Percentiles rank a stretch among this genome's conserved stretches.
These are phyloP conservation scores for Tromatobia lineatoria DNA, from an alignment of 2,888 invertebrate genomes.

Conservation along the genomic window DNA sequence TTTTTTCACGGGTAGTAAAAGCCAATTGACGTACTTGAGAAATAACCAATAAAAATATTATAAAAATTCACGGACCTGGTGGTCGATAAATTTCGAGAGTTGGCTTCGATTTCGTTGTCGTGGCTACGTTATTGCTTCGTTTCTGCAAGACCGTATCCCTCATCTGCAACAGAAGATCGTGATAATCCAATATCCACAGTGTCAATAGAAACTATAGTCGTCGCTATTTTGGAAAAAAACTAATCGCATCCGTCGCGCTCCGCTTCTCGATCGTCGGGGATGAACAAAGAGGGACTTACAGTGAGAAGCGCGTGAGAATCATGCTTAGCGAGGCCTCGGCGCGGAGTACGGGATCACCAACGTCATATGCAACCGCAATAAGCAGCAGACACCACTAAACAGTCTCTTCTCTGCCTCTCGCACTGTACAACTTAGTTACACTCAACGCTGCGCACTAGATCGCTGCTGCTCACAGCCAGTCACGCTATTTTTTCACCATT, in stretches of 20 bases:
- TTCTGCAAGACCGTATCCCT: conserved; percentile 90
- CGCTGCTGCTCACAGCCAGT: background rate
- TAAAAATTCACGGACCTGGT: conserved; percentile 88
- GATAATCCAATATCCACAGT: background rate
- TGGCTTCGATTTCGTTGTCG: conserved; percentile 90
- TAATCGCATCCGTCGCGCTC: background rate
- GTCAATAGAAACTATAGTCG: background rate
- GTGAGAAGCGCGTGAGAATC: conserved; percentile 79
- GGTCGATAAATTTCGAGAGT: conserved; percentile 96
- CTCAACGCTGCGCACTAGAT: conserved; percentile 29
- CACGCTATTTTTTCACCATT: background rate
- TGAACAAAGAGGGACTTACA: conserved; percentile 76
- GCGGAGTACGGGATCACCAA: conserved; percentile 40
- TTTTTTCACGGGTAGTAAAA: no score
- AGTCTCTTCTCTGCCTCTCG: background rate
- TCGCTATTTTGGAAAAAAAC: background rate
- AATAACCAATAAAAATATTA: no score
- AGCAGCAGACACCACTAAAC: background rate
- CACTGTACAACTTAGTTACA: conserved; percentile 17
- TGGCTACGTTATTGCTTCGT: conserved; percentile 90
- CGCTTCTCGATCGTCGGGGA: background rate
- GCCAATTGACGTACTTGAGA: no score
- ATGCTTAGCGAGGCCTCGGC: conserved; percentile 74
- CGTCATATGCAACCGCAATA: conserved; percentile 36
- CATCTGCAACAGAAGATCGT: conserved; percentile 81